Evolutionary conservation across 2,797 vertebrate species (phyloP).

Genomic region (Aselliscus stoliczkanus): DNA sequence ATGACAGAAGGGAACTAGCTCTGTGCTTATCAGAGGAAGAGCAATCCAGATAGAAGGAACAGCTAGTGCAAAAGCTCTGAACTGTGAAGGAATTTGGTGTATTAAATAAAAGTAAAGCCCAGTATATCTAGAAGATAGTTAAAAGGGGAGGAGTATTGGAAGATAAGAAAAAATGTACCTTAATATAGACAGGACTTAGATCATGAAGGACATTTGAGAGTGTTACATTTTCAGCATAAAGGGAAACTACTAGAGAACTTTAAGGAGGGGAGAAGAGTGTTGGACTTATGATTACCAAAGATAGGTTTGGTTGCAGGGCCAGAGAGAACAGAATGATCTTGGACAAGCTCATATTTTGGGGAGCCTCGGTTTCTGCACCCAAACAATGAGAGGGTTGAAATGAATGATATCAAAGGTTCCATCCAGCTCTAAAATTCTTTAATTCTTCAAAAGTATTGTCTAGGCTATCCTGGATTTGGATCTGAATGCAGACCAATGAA

Average conservation of each 20-base stretch:
- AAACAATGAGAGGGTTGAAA: not conserved
- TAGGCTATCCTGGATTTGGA: not conserved
- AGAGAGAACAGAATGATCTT: not conserved
- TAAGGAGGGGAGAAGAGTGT: not conserved
- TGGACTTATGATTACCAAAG: not conserved
- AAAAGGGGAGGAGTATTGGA: not conserved
- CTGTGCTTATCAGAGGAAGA: not conserved
- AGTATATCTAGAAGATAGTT: not conserved
- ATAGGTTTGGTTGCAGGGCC: not conserved
- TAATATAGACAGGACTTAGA: not conserved
- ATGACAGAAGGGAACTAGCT: not conserved
- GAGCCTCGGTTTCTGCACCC: not conserved
- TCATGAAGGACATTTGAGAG: not conserved
- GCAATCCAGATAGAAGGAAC: not conserved
- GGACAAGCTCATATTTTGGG: not conserved
- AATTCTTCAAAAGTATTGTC: not conserved
- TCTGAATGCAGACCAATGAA: conserved; percentile 4
- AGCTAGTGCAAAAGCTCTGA: not conserved
- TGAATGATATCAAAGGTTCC: not conserved
- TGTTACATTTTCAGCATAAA: not conserved
- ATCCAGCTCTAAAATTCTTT: not conserved
- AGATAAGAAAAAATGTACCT: not conserved
- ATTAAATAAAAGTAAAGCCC: not conserved
- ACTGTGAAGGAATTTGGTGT: not conserved
- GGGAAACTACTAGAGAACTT: not conserved